Percentiles rank a stretch among this genome's conserved stretches.
phyloP scores from a whole-genome alignment of 2,113 vertebrate genomes.

The Malurus alboscapulatus region DNA sequence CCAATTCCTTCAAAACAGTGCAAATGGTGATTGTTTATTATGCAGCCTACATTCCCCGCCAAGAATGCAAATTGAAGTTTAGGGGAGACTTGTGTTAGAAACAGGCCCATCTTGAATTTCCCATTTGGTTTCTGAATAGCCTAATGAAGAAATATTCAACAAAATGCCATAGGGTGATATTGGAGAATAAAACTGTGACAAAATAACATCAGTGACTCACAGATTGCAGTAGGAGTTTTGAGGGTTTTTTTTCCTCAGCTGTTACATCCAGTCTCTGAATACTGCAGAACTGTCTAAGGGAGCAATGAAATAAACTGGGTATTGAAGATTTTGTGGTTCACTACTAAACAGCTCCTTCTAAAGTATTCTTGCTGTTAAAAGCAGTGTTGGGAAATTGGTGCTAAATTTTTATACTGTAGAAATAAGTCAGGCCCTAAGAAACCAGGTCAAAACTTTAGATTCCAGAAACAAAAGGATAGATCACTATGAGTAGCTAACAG shows the following conservation, averaged over 20 bases:
- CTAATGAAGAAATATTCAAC: background rate
- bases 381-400: background rate
- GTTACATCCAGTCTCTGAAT: background rate
- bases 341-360: background rate
- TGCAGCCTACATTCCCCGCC: background rate
- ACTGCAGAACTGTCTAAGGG: background rate
- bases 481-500: background rate
- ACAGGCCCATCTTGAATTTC: background rate
- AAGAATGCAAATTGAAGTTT: background rate
- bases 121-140: background rate
- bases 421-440: background rate
- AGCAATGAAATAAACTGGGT: background rate
- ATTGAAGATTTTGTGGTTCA: background rate
- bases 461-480: background rate
- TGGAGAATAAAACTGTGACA: background rate
- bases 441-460: background rate
- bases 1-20: background rate
- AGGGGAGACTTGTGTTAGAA: background rate
- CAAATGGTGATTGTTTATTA: background rate
- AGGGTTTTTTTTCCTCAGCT: background rate
- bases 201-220: constrained; percentile 22
- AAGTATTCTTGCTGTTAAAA: background rate
- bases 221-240: background rate
- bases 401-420: background rate
- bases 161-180: background rate